Evolutionary conservation across 2,113 vertebrate species (phyloP), one percentile per base, ranked within the genome.

Genomic region (Struthio camelus): DNA sequence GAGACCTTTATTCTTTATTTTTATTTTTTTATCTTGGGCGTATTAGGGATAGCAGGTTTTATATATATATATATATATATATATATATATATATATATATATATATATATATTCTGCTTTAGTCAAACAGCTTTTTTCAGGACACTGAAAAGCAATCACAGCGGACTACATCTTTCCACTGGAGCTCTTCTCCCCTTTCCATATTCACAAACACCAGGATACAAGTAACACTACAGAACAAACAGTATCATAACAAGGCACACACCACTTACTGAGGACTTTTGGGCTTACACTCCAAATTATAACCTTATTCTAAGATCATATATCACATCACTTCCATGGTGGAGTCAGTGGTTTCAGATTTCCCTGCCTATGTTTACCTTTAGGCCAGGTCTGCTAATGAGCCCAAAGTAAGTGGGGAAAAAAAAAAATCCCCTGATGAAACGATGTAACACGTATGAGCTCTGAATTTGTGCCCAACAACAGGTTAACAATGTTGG

Each of bases 331-430:
- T 5, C 1, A 4, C n/a, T 66, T 93, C 64, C 38, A 20, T 19
- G 80, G 59, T 12, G 11, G 67, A 89, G 27, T 5, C 23, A 32
- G 50, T 2, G 4, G 36, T 81, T 81, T 84, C 88, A 92, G 65
- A 30, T 76, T 89, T 72, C 51, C 58, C 36, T 27, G 1, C 14
- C 13, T 8, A 20, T 10, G 32, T 7, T 58, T 95, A 76, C 94
- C 96, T 94, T 94, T 87, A 84, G 91, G 72, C 54, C 79, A 91
- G 80, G 46, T 72, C 82, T 86, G 38, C 61, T 78, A 88, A 91
- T 36, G 56, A 86, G 56, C 51, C 73, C 85, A 91, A 91, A 93
- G 69, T 23, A 64, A 69, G 61, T 13, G n/a, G 48, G 30, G 46
- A 32, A 34, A 19, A 78, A 88, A 30, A 86, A 93, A 84, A 20